Evolutionary conservation across 2,113 vertebrate species (phyloP), one percentile per base, ranked within the genome.

Genomic region (Acinonyx jubatus): DNA sequence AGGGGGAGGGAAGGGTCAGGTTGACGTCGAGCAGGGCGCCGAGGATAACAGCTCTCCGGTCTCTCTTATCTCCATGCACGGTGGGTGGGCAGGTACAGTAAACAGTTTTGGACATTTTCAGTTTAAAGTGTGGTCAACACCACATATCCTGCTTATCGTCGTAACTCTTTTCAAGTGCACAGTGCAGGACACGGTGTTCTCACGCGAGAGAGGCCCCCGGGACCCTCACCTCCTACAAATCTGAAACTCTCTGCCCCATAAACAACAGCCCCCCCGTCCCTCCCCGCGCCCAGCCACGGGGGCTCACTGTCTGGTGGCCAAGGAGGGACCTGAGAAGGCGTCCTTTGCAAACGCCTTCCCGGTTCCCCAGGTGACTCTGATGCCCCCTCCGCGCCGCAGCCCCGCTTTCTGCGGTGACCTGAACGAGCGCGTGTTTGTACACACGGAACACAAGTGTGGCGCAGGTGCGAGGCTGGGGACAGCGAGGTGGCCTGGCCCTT

Each of bases 1-100:
- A 2, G 11, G 19, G 21, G 48, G n/a, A 78, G 61, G 19, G 7
- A 21, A 8, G 57, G 6, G 57, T 9, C 45, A 63, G 68, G 55
- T 7, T 0, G 2, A 0, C 7, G 2, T 7, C 21, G 48, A 3
- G 25, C 11, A 1, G 27, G 21, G 45, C 0, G 0, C 18, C 1
- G 38, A 13, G 10, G 4, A 9, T 3, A 1, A 3, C 10, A 14
- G 36, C 15, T 1, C 29, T 4, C 5, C 1, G 4, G 21, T 16
- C 8, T 23, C 45, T 73, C 4, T 1, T 16, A 1, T 5, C 13
- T 52, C 27, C 18, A 7, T 3, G 61, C 5, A 3, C 4, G 1
- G 7, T 0, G 9, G 31, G 6, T 0, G 15, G 31, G 4, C 45
- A 4, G 52, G 9, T 4, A 0, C 3, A 5, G 1, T 14, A 7